Base-by-base conservation (phyloP, 1,140 invertebrate genomes). In the Phenacoccus solenopsis region DNA sequence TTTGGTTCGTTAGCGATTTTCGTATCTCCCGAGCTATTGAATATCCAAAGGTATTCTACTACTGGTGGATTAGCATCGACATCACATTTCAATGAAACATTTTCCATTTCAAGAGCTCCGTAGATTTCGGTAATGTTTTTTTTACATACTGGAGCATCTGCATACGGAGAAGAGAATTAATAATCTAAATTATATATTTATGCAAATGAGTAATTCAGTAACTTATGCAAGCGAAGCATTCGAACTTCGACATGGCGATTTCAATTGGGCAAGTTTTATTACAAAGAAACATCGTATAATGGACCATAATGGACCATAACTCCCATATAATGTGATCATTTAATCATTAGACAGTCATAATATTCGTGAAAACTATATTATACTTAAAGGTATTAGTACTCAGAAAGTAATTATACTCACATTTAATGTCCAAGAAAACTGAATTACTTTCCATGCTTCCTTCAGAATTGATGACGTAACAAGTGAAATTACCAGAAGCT, bases 101-200 rank as follows among this genome's bases (percentile, higher is more conserved):
- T 87, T 80, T 95, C 93, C 75, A 91, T 88, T 77, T 93, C 92
- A 0, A 91, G 91, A 2, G 94, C 90, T 0, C 93, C 92, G 77
- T 93, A 93, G n/a, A 93, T 87, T 70, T 84, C 83, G 78, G 91
- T 88, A 77, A 91, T 88, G 69, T 83, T 79, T n/a, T 76, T 76
- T 70, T 85, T 83, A 77, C 93, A 96, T 71, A 94, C 83, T 67
- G 93, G 93, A 75, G 89, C 90, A 80, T 93, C 92, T 95, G 68
- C 0, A 76, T n/a, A n/a, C n/a, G n/a, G n/a, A n/a, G n/a, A n/a
- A n/a, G n/a, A n/a, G n/a, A n/a, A n/a, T n/a, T n/a, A n/a, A n/a
- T n/a, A n/a, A n/a, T n/a, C n/a, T n/a, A n/a, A n/a, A n/a, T n/a
- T n/a, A n/a, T n/a, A n/a, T n/a, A n/a, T n/a, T n/a, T n/a, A n/a